phyloP scores from a whole-genome alignment of 2,113 vertebrate genomes.

The Scomber scombrus region DNA sequence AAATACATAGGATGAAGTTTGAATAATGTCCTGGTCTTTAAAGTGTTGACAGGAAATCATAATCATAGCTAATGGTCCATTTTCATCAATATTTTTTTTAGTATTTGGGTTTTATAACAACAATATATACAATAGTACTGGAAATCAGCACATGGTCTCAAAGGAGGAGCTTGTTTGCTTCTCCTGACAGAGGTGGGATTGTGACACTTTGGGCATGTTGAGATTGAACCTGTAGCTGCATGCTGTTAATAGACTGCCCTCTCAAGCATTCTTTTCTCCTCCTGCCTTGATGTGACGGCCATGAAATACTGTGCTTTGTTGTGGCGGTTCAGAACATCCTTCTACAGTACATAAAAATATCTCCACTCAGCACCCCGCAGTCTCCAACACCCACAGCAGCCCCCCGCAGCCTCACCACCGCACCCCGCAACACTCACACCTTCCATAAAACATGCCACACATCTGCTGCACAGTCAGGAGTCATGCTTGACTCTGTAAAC shows the following conservation, averaged over 20 bases:
- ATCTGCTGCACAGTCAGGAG: constrained; percentile 85
- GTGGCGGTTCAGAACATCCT: constrained; percentile 68
- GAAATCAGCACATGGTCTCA: constrained; percentile 7
- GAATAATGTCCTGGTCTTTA: too few relatives aligned
- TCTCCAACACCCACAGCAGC: constrained; percentile 55
- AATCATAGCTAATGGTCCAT: too few relatives aligned
- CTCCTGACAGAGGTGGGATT: constrained; percentile 25
- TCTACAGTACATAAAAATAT: constrained; percentile 80
- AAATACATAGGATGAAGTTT: too few relatives aligned
- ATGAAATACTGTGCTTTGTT: constrained; percentile 66
- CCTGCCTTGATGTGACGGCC: constrained; percentile 47
- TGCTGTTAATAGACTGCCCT: constrained; percentile 32
- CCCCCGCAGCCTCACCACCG: constrained; percentile 39
- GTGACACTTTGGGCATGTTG: constrained; percentile 16
- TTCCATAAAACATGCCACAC: constrained; percentile 82
- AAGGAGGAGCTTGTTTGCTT: constrained; percentile 7
- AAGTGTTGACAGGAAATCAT: too few relatives aligned
- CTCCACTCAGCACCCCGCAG: constrained; percentile 55
- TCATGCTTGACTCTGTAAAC: constrained; percentile 83
- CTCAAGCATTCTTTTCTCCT: constrained; percentile 25
- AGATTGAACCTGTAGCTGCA: constrained; percentile 42
- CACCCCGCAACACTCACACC: constrained; percentile 72
- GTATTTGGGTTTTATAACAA: background rate
- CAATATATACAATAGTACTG: background rate
- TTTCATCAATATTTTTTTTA: background rate